Evolutionary conservation across 2,888 invertebrate genomes (phyloP), one percentile per base, ranked within the genome.

Genomic region (Polia nebulosa): DNA sequence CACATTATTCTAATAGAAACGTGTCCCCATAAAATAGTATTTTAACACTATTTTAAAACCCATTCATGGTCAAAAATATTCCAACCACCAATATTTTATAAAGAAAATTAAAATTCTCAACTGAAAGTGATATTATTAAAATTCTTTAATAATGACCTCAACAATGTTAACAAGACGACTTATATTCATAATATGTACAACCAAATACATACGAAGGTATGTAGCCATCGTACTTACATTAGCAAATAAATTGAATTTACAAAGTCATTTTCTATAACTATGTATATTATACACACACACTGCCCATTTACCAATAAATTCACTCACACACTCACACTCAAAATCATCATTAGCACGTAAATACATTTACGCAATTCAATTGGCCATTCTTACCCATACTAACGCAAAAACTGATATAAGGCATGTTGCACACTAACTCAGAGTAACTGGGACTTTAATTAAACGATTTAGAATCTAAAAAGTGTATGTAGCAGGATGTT

Each of bases 401-500:
- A 11, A 8, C 22, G 44, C 68, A 55, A 65, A 32, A 25, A 41
- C 25, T 65, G 27, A 74, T 52, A 57, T 68, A 64, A 68, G 36
- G 68, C 58, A 41, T 53, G 56, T 72, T 27, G 51, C 53, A 69
- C 56, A 74, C 61, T 65, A 27, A 66, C 36, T 53, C 5, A 61
- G 25, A 64, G 66, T 76, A 81, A 60, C 62, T 72, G 73, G 25
- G 51, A 55, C 55, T 78, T 77, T 87, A 92, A 92, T 92, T 81
- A 89, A 87, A 79, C 88, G 78, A 92, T 92, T 92, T 91, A 79
- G 76, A 92, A 67, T 83, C 91, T 60, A 62, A 73, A 85, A 83
- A 80, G 86, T 78, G 72, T 79, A 71, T 78, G 69, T 44, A 72
- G 72, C 91, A 90, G 91, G 90, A 91, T 87, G 81, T 72, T 11